Evolutionary conservation across 2,888 invertebrate species (phyloP), one percentile per base, ranked within the genome.

Genomic region (Ormyrus rosae): DNA sequence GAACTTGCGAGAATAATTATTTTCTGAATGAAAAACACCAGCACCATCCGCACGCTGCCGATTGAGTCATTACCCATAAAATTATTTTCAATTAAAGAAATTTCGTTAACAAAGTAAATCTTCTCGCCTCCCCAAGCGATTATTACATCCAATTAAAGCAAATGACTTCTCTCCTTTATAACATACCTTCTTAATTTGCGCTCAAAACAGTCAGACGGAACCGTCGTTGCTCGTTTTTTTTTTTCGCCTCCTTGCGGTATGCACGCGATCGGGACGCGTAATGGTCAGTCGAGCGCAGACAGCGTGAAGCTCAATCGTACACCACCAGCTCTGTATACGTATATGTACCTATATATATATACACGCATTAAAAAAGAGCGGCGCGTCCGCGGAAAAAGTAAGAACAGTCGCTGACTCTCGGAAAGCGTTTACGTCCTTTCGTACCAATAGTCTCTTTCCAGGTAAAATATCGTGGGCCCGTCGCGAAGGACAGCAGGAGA

Each of bases 381-480:
- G 10, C 8, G 68, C 34, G 46, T 10, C 63, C 3, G 63, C 46
- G 63, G 48, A 63, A 69, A 69, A 63, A 63, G 46, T 45, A 19
- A 10, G 5, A 56, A 0, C 6, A 0, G 50, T 7, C 13, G 13
- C 60, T 1, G 10, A 11, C 61, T 71, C 75, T 76, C 76, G 71
- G 67, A 76, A 80, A 45, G 79, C 79, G 69, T 80, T 80, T 75
- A 74, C 61, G 60, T 51, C 75, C 50, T 75, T 58, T 45, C 75
- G 70, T 65, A 34, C 48, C 63, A 73, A 63, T 63, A 69, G 68
- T 69, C 63, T 64, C 69, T 45, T 79, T 79, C 78, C 69, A 69
- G 63, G 78, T 79, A 79, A 68, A 72, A 50, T 58, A 65, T 58
- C 46, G 60, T 58, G 58, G 34, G 51, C 63, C 48, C 50, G 61